A percentile compares a stretch with the other conserved stretches of the same genome.
Evolutionary conservation across 2,113 vertebrate species (phyloP).

Genomic region (Jaculus jaculus): DNA sequence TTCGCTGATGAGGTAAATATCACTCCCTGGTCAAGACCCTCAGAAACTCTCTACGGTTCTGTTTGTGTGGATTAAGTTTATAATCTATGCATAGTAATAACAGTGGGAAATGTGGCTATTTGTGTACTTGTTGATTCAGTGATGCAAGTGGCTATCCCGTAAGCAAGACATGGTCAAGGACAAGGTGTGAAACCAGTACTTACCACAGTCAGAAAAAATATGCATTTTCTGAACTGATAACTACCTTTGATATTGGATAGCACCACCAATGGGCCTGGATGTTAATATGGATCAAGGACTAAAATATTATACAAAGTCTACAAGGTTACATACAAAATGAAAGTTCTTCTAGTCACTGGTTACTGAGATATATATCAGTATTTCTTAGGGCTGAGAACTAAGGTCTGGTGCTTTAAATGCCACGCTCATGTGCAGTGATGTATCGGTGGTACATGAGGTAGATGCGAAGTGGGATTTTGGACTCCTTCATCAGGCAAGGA

Average conservation of each 20-base stretch:
- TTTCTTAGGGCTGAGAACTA: constrained; percentile 21
- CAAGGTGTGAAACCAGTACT: neutral
- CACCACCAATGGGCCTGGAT: neutral
- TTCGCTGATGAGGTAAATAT: neutral
- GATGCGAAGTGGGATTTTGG: neutral
- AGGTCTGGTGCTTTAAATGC: neutral
- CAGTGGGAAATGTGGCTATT: neutral
- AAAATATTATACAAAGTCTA: neutral
- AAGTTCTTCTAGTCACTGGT: neutral
- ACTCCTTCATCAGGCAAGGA: neutral
- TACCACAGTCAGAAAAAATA: neutral
- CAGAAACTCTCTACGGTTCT: neutral
- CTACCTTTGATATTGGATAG: neutral
- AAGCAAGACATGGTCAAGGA: neutral
- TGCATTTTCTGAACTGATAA: neutral
- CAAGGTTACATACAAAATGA: neutral
- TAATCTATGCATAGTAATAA: neutral
- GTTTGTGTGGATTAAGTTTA: constrained; percentile 30
- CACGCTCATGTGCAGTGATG: neutral
- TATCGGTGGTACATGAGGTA: neutral
- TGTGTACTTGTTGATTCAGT: neutral
- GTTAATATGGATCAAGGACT: neutral
- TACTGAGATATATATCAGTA: neutral
- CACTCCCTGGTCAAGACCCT: neutral
- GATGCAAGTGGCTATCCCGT: neutral